Conservation (phyloP, 2,113 vertebrate species). For the Lepisosteus osseus region DNA sequence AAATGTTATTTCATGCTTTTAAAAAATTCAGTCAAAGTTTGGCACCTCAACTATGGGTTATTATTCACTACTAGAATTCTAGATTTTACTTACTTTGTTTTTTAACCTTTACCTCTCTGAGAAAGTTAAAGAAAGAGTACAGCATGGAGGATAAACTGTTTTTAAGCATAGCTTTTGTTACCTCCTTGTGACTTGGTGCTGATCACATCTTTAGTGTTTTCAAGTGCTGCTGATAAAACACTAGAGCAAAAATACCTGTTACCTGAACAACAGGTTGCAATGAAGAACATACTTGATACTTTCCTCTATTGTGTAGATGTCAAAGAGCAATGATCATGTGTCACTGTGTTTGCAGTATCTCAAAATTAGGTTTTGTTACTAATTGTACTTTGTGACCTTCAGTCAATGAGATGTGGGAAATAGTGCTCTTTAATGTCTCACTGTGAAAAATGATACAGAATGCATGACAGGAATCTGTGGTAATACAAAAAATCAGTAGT, state of each 20-base stretch:
- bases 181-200: not conserved
- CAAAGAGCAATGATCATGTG: not conserved
- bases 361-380: constrained; percentile 15
- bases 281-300: not conserved
- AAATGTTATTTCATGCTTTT: no score
- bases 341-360: not conserved
- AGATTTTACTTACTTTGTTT: no score
- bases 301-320: not conserved
- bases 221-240: not conserved
- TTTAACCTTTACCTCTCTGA: not conserved
- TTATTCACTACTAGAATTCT: no score
- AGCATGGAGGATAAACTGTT: constrained; percentile 30
- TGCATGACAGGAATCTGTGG: not conserved
- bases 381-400: not conserved
- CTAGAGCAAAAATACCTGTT: not conserved
- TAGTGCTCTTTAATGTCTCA: not conserved
- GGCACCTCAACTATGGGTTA: no score
- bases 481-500: not conserved
- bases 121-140: not conserved
- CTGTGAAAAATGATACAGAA: not conserved
- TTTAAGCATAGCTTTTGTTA: not conserved
- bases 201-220: constrained; percentile 2
- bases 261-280: not conserved
- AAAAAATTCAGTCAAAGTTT: no score
- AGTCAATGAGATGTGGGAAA: constrained; percentile 3